These are phyloP conservation scores for Scomberomorus guttatus DNA, from an alignment of 2,797 vertebrate genomes.

Conservation along the genomic window DNA sequence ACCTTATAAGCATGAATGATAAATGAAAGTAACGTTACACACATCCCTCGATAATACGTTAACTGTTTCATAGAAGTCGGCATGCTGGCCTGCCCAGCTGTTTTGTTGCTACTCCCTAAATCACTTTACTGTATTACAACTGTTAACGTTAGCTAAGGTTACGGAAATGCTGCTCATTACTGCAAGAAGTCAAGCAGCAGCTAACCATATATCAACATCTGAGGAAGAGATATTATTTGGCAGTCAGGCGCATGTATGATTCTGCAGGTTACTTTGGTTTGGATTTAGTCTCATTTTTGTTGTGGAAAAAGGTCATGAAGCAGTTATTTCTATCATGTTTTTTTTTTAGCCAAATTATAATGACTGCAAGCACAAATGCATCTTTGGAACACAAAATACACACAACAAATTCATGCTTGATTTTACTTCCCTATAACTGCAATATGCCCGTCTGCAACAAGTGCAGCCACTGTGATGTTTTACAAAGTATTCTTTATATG, in stretches of 20 bases:
- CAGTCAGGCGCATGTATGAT: neutral
- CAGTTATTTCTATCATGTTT: too few species aligned
- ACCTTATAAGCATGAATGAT: neutral
- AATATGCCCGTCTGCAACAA: neutral
- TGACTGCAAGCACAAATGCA: neutral
- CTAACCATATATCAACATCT: neutral
- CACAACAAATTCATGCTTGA: slow-evolving; percentile 14
- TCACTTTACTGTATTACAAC: neutral
- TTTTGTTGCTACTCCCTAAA: neutral
- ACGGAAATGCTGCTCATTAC: too few species aligned
- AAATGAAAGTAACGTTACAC: too few species aligned
- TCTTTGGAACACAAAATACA: neutral
- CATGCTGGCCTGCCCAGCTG: neutral
- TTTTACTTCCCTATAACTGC: slow-evolving; percentile 11
- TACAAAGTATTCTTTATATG: slow-evolving; percentile 13
- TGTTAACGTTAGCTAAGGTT: too few species aligned
- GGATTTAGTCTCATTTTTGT: neutral
- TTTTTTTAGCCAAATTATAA: neutral
- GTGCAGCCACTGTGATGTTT: slow-evolving; percentile 10
- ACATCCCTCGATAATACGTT: neutral
- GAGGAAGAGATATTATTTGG: too few species aligned
- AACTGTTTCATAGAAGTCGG: neutral
- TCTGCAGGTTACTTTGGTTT: neutral
- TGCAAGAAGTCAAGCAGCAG: slow-evolving; percentile 2
- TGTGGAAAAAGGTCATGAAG: too few species aligned